phyloP scores from a whole-genome alignment of 2,888 invertebrate species.

The Plebejus melissa region DNA sequence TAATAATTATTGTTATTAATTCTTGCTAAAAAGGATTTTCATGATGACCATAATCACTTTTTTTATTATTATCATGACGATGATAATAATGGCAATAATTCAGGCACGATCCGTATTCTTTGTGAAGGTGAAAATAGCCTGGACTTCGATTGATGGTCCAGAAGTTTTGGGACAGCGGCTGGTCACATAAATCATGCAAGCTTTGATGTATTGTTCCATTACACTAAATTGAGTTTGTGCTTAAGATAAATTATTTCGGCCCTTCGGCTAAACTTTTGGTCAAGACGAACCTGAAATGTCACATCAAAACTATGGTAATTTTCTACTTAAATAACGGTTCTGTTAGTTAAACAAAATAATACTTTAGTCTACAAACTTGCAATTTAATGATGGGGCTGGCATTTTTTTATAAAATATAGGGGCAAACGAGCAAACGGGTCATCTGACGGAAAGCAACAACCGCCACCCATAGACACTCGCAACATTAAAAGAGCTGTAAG shows the following conservation, averaged over 20 bases:
- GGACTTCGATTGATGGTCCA: conserved; percentile 11
- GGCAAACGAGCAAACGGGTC: too few species aligned
- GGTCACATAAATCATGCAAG: conserved; percentile 6
- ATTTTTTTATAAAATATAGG: too few species aligned
- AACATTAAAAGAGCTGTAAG: too few species aligned
- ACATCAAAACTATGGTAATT: neutral
- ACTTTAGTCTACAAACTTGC: too few species aligned
- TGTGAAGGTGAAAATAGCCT: neutral
- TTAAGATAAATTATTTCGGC: neutral
- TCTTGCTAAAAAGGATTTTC: too few species aligned
- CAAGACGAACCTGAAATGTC: neutral
- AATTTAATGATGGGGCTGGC: too few species aligned
- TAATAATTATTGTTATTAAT: too few species aligned
- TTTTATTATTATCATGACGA: neutral
- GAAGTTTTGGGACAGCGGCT: conserved; percentile 6
- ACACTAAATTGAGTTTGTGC: neutral
- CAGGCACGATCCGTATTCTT: neutral
- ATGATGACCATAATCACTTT: too few species aligned
- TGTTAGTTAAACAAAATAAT: neutral
- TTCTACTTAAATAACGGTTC: neutral
- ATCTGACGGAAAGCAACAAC: too few species aligned
- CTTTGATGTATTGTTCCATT: conserved; percentile 14
- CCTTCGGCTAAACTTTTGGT: neutral
- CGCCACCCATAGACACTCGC: too few species aligned
- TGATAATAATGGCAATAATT: neutral